phyloP scores from a whole-genome alignment of 2,113 vertebrate genomes.

The Chloebia gouldiae region DNA sequence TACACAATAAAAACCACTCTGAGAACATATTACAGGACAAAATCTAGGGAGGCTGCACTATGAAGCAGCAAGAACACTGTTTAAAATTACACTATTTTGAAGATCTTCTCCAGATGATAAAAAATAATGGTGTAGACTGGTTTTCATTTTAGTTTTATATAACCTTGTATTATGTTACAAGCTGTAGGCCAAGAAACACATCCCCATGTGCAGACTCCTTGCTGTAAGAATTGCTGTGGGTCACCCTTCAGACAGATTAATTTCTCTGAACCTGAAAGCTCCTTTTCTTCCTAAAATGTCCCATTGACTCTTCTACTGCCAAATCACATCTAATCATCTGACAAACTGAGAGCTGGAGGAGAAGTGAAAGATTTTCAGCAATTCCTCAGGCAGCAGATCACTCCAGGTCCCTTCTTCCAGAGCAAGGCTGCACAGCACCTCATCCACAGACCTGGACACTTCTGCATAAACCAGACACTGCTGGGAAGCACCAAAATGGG shows the following conservation, averaged over 20 bases:
- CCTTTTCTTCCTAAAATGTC: background rate
- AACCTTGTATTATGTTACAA: background rate
- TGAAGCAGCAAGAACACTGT: background rate
- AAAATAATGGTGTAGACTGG: background rate
- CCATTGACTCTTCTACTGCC: background rate
- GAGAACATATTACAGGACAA: background rate
- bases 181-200: background rate
- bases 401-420: background rate
- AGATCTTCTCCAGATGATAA: background rate
- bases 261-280: background rate
- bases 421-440: background rate
- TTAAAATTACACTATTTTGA: background rate
- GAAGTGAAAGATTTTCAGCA: background rate
- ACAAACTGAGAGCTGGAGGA: background rate
- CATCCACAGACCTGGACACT: fast-evolving
- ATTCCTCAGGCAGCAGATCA: background rate
- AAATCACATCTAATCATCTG: background rate
- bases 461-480: background rate
- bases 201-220: background rate
- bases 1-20: background rate
- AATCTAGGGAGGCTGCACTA: background rate
- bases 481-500: background rate
- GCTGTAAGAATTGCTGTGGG: background rate
- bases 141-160: background rate
- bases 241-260: background rate